Percentiles rank a stretch among this genome's conserved stretches.
Conservation (phyloP, 2,888 invertebrate species). For the Chouioia cunea region DNA sequence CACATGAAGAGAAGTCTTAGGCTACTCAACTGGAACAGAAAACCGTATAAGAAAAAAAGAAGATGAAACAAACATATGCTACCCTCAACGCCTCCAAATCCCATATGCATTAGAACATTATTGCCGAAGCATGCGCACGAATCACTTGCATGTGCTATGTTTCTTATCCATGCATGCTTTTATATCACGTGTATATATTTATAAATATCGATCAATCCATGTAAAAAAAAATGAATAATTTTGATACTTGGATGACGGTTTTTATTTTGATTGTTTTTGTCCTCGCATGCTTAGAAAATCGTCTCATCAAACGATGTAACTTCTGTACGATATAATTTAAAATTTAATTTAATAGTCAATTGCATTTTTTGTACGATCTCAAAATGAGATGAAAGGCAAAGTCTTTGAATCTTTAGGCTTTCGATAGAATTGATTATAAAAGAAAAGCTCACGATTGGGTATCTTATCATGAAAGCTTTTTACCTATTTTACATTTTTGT, state of each 20-base stretch:
- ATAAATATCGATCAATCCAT: constrained; percentile 28
- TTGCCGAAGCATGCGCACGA: constrained; percentile 42
- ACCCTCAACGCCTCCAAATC: constrained; percentile 33
- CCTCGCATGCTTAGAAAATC: constrained; percentile 48
- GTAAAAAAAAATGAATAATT: constrained; percentile 26
- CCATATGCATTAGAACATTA: constrained; percentile 38
- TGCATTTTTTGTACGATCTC: constrained; percentile 31
- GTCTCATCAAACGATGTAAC: constrained; percentile 25
- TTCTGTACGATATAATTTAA: constrained; percentile 37
- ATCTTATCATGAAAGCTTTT: not conserved
- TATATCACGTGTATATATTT: constrained; percentile 29
- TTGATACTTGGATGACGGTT: constrained; percentile 46
- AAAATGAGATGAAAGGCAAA: constrained; percentile 12
- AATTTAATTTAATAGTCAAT: constrained; percentile 29
- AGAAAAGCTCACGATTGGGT: constrained; percentile 37
- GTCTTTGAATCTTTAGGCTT: constrained; percentile 13
- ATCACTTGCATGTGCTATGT: constrained; percentile 40
- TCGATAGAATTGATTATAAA: constrained; percentile 16
- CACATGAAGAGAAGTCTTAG: constrained; percentile 33
- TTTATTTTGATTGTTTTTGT: constrained; percentile 49
- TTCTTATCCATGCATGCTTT: constrained; percentile 42
- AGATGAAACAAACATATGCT: constrained; percentile 24
- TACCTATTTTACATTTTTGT: not conserved
- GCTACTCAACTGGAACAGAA: constrained; percentile 17
- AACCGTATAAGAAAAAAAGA: constrained; percentile 32